Base-by-base conservation (phyloP, 37 sponge, comb jelly and placozoan genomes). In the Bolinopsis microptera region DNA sequence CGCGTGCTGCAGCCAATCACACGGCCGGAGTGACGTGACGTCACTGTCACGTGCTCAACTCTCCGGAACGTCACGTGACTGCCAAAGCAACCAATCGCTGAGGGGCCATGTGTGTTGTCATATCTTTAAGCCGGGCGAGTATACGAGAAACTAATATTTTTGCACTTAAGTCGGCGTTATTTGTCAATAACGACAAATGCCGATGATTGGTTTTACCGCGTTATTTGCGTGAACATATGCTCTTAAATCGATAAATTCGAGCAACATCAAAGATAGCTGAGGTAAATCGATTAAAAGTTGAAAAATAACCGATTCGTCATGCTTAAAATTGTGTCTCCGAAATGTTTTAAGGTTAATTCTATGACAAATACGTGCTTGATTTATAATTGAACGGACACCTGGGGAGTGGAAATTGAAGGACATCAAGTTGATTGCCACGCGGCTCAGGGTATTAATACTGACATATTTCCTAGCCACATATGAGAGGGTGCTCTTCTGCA, bases 191-290 rank as follows among this genome's bases (percentile, higher is more conserved):
- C 80, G 80, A 77, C 80, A 77, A 77, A 77, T 77, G 80, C 37
- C 21, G 80, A 32, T 35, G 32, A 77, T 77, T 77, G 80, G 80
- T 77, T 77, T 77, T 77, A 32, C 80, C 80, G 61, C 61, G 80
- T 77, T 77, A 77, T 77, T 77, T 77, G 80, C 80, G 80, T 77
- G 80, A 77, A 32, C 32, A 77, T 33, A 77, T 13, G 80, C 80
- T 77, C 80, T 28, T 8, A 77, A 77, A 77, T 77, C 80, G 32
- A 77, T 77, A 77, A 77, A 77, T 32, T 77, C 32, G 61, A 48
- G 61, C 13, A 48, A 48, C 61, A 48, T 48, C 61, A 48, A 48
- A 48, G 61, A 48, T 48, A 48, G 5, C 61, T 48, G 61, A 48
- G 61, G 61, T 48, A 48, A 48, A 48, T 48, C 61, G 61, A 48